phyloP scores from a whole-genome alignment of 2,113 vertebrate species.

The Zosterops borbonicus region DNA sequence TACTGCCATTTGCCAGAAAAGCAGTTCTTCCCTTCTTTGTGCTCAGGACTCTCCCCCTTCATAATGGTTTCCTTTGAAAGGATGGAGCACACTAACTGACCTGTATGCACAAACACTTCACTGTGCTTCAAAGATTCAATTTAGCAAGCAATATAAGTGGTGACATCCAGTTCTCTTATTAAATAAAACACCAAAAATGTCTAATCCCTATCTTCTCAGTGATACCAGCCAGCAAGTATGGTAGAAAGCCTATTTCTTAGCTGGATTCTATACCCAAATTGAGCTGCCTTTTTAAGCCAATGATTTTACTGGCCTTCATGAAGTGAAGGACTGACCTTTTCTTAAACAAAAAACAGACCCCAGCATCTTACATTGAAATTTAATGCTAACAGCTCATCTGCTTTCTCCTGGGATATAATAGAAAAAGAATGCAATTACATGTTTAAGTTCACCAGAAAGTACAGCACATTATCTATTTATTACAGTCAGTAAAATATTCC shows the following conservation, averaged over 20 bases:
- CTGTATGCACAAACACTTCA: neutral
- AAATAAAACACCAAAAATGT: neutral
- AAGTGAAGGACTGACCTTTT: neutral
- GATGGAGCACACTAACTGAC: neutral
- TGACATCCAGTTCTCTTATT: neutral
- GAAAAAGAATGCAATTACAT: neutral
- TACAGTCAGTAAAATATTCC: neutral
- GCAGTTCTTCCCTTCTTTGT: neutral
- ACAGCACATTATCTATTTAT: neutral
- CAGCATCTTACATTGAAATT: neutral
- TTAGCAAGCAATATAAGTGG: neutral
- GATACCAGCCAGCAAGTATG: neutral
- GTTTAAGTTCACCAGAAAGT: neutral
- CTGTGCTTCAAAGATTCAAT: neutral
- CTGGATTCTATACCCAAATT: neutral
- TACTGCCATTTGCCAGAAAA: neutral
- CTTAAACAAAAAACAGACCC: neutral
- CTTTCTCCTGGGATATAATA: neutral
- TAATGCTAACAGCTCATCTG: neutral
- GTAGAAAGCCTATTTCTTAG: neutral
- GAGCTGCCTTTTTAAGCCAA: neutral
- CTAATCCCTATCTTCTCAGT: neutral
- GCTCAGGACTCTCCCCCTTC: neutral
- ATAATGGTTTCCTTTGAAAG: conserved; percentile 42
- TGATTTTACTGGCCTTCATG: neutral